These are phyloP conservation scores for Ferdinandea cuprea DNA, from an alignment of 2,888 invertebrate genomes.

Conservation along the genomic window DNA sequence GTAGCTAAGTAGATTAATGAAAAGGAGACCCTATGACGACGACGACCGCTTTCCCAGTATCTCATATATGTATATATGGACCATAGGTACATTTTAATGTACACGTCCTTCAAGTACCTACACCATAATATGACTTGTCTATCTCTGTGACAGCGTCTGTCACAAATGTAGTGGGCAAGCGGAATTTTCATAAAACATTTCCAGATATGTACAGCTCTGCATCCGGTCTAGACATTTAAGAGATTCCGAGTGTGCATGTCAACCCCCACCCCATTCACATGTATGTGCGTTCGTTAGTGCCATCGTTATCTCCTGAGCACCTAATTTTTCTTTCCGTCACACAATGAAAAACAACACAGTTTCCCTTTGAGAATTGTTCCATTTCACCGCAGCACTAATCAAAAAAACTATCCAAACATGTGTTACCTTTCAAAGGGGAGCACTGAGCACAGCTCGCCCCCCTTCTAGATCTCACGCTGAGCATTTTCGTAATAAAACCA, in stretches of 20 bases:
- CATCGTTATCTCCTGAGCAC: conserved; percentile 34
- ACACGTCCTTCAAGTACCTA: conserved; percentile 12
- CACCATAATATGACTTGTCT: conserved; percentile 5
- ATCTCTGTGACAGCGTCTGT: conserved; percentile 32
- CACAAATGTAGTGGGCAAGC: conserved; percentile 21
- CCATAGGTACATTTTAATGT: neutral
- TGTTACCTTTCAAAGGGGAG: conserved; percentile 32
- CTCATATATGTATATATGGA: no score
- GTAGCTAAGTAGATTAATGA: no score
- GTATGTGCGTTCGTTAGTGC: neutral
- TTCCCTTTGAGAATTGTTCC: conserved; percentile 47
- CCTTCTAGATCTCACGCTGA: neutral
- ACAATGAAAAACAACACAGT: conserved; percentile 27
- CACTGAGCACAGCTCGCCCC: neutral
- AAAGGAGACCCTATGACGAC: no score
- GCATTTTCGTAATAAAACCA: neutral
- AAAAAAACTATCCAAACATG: conserved; percentile 70
- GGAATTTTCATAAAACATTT: conserved; percentile 8
- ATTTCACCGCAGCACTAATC: conserved; percentile 67
- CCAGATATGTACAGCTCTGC: conserved; percentile 33
- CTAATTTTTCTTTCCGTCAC: conserved; percentile 20
- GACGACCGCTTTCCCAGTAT: no score
- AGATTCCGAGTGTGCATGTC: conserved; percentile 20
- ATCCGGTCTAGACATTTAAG: conserved; percentile 50
- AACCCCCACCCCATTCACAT: neutral